Percentiles rank a stretch among this genome's conserved stretches.
phyloP scores from a whole-genome alignment of 2,888 invertebrate genomes.

The Rapana venosa region DNA sequence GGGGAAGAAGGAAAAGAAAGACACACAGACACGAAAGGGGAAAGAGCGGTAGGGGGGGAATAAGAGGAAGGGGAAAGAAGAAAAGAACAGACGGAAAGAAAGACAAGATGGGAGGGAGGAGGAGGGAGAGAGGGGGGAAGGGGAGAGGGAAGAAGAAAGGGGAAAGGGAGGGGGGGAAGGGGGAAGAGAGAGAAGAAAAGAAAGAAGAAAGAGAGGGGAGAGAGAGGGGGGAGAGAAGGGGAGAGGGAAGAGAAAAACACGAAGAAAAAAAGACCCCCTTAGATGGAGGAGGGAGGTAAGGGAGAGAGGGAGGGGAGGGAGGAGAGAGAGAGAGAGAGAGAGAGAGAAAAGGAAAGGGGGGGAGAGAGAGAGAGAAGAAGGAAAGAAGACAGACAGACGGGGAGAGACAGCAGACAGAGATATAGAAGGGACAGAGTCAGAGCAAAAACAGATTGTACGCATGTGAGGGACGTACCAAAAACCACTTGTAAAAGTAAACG shows the following conservation, averaged over 20 bases:
- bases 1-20: background rate
- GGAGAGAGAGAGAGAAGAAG: background rate
- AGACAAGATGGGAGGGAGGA: background rate
- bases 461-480: no score
- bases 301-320: slow-evolving; percentile 1
- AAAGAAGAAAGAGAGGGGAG: background rate
- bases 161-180: background rate
- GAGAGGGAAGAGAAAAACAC: background rate
- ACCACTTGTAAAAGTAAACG: no score
- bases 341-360: slow-evolving; percentile 32
- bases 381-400: background rate
- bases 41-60: background rate
- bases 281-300: background rate
- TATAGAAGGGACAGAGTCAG: background rate
- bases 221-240: background rate
- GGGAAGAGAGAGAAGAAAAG: background rate
- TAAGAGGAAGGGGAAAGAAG: background rate
- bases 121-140: background rate
- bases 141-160: background rate
- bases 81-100: background rate
- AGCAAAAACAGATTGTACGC: no score
- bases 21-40: background rate
- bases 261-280: background rate
- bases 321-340: slow-evolving; percentile 20
- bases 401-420: background rate